Percentiles rank a stretch among this genome's conserved stretches.
Conservation (phyloP, 2,888 invertebrate species). For the Callimorpha dominula region DNA sequence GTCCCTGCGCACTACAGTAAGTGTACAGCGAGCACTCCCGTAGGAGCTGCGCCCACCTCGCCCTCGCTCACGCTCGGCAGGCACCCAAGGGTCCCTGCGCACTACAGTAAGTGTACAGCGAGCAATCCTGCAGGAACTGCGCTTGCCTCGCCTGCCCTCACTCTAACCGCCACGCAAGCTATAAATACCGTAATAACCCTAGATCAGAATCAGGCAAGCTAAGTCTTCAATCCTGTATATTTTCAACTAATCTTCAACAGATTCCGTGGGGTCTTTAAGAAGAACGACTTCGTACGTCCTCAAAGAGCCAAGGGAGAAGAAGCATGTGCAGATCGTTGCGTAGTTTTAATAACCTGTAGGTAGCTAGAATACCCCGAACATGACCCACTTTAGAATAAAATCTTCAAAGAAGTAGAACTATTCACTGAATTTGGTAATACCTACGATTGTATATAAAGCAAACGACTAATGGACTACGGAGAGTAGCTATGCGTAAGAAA, state of each 20-base stretch:
- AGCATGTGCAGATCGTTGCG: conserved; percentile 80
- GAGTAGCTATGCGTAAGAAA: too few species aligned
- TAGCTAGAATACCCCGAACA: conserved; percentile 19
- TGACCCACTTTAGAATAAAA: background rate
- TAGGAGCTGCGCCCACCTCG: background rate
- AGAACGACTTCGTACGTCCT: conserved; percentile 78
- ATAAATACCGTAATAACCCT: too few species aligned
- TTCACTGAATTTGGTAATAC: background rate
- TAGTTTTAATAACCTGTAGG: conserved; percentile 50
- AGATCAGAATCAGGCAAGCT: too few species aligned
- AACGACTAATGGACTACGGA: background rate
- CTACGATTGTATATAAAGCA: background rate
- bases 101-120: background rate
- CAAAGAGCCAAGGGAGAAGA: conserved; percentile 79
- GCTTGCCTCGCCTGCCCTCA: too few species aligned
- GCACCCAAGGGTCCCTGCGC: background rate
- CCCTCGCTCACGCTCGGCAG: background rate
- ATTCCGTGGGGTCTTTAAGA: conserved; percentile 72
- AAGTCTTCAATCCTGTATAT: background rate
- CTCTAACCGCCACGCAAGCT: too few species aligned
- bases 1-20: background rate
- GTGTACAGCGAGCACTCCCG: background rate
- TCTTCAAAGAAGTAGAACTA: background rate
- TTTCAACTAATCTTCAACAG: conserved; percentile 52
- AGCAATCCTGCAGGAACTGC: background rate